phyloP scores from a whole-genome alignment of 1,140 invertebrate genomes.

The Pantala flavescens region DNA sequence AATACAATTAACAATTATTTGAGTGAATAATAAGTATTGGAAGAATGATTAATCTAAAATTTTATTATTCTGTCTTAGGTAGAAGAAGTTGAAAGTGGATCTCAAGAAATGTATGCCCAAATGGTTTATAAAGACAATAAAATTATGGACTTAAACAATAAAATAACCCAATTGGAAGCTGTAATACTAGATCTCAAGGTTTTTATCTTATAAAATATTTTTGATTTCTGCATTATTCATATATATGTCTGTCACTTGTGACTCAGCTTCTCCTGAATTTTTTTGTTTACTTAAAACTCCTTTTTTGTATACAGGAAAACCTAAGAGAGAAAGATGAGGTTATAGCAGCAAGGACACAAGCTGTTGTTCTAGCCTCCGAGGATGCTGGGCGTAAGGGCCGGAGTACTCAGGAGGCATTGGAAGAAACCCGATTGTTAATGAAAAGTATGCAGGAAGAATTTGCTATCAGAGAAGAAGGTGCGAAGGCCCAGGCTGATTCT shows the following conservation, averaged over 20 bases:
- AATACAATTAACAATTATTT: too few relatives aligned
- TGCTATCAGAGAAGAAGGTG: slow-evolving; percentile 53
- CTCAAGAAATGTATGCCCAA: slow-evolving; percentile 40
- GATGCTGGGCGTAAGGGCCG: slow-evolving; percentile 52
- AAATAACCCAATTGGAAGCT: slow-evolving; percentile 38
- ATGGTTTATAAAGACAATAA: slow-evolving; percentile 42
- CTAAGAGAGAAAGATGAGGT: slow-evolving; percentile 77
- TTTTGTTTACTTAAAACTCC: not conserved
- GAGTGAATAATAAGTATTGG: too few relatives aligned
- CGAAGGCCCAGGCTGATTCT: slow-evolving; percentile 54
- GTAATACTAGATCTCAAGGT: slow-evolving; percentile 38
- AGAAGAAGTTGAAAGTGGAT: not conserved
- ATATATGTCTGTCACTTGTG: too few relatives aligned
- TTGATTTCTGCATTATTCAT: not conserved
- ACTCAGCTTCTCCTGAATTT: too few relatives aligned
- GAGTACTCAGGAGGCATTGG: slow-evolving; percentile 42
- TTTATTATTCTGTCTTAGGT: not conserved
- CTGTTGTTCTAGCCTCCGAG: slow-evolving; percentile 64
- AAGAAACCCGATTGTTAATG: slow-evolving; percentile 70
- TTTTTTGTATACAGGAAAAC: slow-evolving; percentile 43
- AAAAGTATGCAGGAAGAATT: slow-evolving; percentile 69
- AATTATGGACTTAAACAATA: slow-evolving; percentile 40
- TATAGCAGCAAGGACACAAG: slow-evolving; percentile 70
- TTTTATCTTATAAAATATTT: not conserved
- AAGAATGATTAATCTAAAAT: not conserved